Conservation (phyloP, 1,140 invertebrate genomes). For the Hyphantria cunea region DNA sequence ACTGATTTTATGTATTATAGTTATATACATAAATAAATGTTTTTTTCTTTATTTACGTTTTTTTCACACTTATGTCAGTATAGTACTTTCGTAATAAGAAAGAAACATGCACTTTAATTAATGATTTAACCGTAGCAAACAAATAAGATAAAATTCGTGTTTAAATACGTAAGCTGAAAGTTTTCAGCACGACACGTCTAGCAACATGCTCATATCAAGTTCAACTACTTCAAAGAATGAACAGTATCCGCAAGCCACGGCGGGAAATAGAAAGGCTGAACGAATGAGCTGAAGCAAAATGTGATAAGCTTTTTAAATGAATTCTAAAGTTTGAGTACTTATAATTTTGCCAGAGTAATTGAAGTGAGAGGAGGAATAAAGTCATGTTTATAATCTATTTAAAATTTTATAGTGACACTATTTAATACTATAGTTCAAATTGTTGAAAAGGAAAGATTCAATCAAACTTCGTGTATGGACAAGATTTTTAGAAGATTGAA, state of each 20-base stretch:
- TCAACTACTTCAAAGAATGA: constrained; percentile 30
- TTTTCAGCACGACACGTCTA: constrained; percentile 14
- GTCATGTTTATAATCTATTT: too few species aligned
- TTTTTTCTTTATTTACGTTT: too few species aligned
- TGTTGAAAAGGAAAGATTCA: too few species aligned
- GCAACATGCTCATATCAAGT: neutral
- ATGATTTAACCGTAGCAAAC: neutral
- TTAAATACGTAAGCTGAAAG: constrained; percentile 47
- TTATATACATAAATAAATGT: constrained; percentile 3
- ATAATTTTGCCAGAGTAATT: too few species aligned
- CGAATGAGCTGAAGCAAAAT: constrained; percentile 24
- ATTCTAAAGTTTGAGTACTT: too few species aligned
- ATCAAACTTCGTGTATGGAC: too few species aligned
- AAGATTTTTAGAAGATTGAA: too few species aligned
- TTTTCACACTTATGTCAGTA: constrained; percentile 13
- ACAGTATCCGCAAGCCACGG: constrained; percentile 4
- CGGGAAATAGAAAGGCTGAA: constrained; percentile 22
- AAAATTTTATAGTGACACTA: too few species aligned
- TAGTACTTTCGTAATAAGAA: neutral
- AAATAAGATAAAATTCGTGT: constrained; percentile 40
- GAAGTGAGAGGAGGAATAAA: too few species aligned
- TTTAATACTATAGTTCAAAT: too few species aligned
- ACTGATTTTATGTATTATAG: neutral
- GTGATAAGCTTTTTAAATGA: neutral
- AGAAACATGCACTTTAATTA: constrained; percentile 10